phyloP scores from a whole-genome alignment of 2,888 invertebrate genomes.

The Heliconius ethilla region DNA sequence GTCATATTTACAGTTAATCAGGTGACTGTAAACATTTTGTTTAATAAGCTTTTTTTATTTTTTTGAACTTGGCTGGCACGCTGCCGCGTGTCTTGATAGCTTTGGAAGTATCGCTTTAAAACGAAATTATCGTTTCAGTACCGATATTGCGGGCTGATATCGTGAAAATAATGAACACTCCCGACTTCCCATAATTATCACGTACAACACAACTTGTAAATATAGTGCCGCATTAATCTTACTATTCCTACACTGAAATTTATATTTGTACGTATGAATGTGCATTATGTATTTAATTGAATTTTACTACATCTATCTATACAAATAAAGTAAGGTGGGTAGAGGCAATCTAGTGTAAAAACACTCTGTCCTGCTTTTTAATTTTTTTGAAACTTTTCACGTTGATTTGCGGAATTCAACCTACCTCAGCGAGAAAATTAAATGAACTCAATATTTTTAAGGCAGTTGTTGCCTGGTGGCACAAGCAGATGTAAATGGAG shows the following conservation, averaged over 20 bases:
- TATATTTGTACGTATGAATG: background rate
- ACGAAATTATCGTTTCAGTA: constrained; percentile 9
- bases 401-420: background rate
- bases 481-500: too few species aligned
- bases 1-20: too few species aligned
- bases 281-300: background rate
- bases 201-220: background rate
- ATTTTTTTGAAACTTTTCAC: background rate
- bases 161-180: constrained; percentile 17
- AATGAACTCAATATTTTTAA: background rate
- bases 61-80: too few species aligned
- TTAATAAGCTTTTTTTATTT: too few species aligned
- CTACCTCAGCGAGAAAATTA: background rate
- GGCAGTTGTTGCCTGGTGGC: too few species aligned
- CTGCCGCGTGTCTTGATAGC: background rate
- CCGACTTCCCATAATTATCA: constrained; percentile 8
- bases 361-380: background rate
- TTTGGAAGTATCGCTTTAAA: constrained; percentile 6
- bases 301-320: too few species aligned
- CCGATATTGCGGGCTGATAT: constrained; percentile 10
- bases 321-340: background rate
- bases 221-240: background rate
- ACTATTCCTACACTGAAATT: background rate
- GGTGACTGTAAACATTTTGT: too few species aligned
- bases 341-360: background rate